Percentiles rank a stretch among this genome's conserved stretches.
phyloP scores from a whole-genome alignment of 2,888 invertebrate species.

The Alentia gelatinosa region DNA sequence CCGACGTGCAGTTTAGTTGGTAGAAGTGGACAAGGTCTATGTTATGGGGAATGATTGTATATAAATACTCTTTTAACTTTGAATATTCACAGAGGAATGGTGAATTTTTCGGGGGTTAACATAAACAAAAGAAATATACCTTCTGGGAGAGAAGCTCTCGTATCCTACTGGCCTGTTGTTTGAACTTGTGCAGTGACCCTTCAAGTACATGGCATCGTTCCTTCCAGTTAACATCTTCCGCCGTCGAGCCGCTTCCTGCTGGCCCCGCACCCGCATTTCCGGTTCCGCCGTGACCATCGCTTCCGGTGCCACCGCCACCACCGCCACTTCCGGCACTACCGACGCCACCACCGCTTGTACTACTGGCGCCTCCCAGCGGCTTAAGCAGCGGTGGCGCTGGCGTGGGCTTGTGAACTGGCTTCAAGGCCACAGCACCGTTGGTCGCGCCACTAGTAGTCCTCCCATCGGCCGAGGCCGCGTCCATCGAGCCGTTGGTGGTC shows the following conservation, averaged over 20 bases:
- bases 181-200: conserved; percentile 91
- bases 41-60: too few relatives aligned
- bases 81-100: too few relatives aligned
- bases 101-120: too few relatives aligned
- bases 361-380: conserved; percentile 21
- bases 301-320: neutral
- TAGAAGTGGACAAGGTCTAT: too few relatives aligned
- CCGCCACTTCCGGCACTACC: neutral
- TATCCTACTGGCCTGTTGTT: conserved; percentile 92
- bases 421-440: neutral
- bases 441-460: neutral
- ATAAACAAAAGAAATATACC: conserved; percentile 85
- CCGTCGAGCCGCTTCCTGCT: neutral
- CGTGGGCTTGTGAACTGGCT: conserved; percentile 19
- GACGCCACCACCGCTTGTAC: neutral
- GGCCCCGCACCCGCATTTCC: neutral
- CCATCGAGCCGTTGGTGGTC: neutral
- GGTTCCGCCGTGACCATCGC: neutral
- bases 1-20: too few relatives aligned
- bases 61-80: too few relatives aligned
- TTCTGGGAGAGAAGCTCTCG: conserved; percentile 94
- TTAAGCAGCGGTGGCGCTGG: conserved; percentile 36
- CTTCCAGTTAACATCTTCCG: conserved; percentile 88
- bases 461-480: neutral
- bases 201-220: conserved; percentile 92